These are phyloP conservation scores for Sarcophaga peregrina DNA, from an alignment of 1,140 invertebrate genomes.

Conservation along the genomic window DNA sequence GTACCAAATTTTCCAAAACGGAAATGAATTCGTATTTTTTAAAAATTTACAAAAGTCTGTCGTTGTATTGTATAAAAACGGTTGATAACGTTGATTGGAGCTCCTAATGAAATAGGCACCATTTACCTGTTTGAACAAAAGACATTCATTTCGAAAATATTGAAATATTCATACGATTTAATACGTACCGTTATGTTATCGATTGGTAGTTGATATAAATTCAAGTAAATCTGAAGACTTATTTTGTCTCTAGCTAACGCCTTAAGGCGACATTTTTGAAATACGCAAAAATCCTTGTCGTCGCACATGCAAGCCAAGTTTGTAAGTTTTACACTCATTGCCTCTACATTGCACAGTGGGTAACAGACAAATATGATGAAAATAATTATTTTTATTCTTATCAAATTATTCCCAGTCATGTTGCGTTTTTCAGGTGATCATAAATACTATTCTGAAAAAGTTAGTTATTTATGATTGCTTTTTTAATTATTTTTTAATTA, in stretches of 20 bases:
- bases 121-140: not conserved
- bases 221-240: not conserved
- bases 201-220: not conserved
- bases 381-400: too few relatives aligned
- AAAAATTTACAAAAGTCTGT: not conserved
- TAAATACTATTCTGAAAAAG: too few relatives aligned
- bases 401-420: too few relatives aligned
- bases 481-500: too few relatives aligned
- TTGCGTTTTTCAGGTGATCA: too few relatives aligned
- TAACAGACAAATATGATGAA: too few relatives aligned
- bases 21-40: not conserved
- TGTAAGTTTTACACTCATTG: not conserved
- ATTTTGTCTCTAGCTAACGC: not conserved
- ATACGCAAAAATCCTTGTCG: not conserved
- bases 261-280: not conserved
- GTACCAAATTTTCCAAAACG: not conserved
- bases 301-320: not conserved
- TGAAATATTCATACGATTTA: not conserved
- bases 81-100: not conserved
- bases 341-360: too few relatives aligned
- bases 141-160: not conserved
- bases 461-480: too few relatives aligned
- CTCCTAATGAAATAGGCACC: not conserved
- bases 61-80: not conserved
- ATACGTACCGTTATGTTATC: not conserved